Conservation (phyloP, 2,113 vertebrate species). For the Eupsittula cactorum region DNA sequence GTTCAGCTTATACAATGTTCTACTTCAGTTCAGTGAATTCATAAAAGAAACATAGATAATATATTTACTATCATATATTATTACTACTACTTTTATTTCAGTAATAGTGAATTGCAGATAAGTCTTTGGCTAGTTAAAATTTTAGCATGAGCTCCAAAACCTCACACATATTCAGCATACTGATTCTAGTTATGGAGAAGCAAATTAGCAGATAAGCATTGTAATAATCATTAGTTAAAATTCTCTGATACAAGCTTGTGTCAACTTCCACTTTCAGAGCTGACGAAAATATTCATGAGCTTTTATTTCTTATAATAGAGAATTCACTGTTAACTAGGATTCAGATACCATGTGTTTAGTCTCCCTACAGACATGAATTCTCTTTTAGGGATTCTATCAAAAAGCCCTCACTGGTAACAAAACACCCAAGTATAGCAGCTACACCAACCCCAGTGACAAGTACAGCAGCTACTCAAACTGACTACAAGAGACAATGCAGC, state of each 20-base stretch:
- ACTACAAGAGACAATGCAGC: too few relatives aligned
- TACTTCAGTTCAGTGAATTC: background rate
- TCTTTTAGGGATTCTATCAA: background rate
- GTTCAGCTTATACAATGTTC: background rate
- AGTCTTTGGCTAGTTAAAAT: background rate
- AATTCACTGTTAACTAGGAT: slow-evolving; percentile 10
- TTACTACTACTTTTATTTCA: background rate
- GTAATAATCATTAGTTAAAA: slow-evolving; percentile 13
- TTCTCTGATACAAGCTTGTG: background rate
- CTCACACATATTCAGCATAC: background rate
- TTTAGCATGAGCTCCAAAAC: background rate
- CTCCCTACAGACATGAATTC: background rate
- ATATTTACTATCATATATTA: background rate
- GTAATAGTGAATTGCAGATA: background rate
- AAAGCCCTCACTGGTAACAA: background rate
- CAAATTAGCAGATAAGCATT: slow-evolving; percentile 4
- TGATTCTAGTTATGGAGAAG: background rate
- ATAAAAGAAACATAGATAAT: background rate
- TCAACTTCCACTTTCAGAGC: slow-evolving; percentile 1
- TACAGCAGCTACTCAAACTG: too few relatives aligned
- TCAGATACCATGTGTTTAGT: background rate
- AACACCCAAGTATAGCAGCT: background rate
- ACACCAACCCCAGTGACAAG: too few relatives aligned
- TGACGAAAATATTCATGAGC: slow-evolving; percentile 3
- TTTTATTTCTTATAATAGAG: background rate